Percentiles rank a stretch among this genome's conserved stretches.
Evolutionary conservation across 2,797 vertebrate genomes (phyloP).

Genomic region (Lepus townsendii): DNA sequence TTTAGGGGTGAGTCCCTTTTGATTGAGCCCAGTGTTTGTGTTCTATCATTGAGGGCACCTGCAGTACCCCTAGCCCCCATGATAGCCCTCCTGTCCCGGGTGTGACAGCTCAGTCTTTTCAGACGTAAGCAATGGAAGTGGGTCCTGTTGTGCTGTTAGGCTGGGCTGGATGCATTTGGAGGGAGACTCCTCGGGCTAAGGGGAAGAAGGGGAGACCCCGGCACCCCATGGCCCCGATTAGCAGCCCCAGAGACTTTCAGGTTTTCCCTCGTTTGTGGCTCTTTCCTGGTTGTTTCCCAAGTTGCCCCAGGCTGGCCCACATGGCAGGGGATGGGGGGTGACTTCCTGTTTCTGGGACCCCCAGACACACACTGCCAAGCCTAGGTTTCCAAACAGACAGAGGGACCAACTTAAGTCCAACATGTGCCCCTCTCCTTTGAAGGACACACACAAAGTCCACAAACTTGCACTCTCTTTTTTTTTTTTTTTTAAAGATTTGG

Average conservation of each 20-base stretch:
- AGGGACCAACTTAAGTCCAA: neutral
- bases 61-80: constrained; percentile 47
- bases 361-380: neutral
- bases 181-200: neutral
- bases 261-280: neutral
- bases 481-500: neutral
- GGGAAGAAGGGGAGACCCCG: too few species aligned
- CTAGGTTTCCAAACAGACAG: neutral
- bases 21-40: neutral
- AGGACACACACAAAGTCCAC: too few species aligned
- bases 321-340: neutral
- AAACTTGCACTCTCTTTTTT: neutral
- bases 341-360: neutral
- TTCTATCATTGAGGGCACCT: neutral
- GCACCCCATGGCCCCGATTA: neutral
- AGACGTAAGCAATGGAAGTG: constrained; percentile 56
- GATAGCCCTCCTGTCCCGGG: constrained; percentile 68
- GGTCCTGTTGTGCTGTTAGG: constrained; percentile 25
- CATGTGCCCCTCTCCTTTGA: too few species aligned
- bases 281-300: neutral
- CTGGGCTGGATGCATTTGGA: constrained; percentile 51
- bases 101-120: constrained; percentile 71
- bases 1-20: neutral
- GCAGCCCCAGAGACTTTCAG: neutral
- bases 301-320: neutral